phyloP scores from a whole-genome alignment of 2,113 vertebrate genomes.

The Cathartes aura region DNA sequence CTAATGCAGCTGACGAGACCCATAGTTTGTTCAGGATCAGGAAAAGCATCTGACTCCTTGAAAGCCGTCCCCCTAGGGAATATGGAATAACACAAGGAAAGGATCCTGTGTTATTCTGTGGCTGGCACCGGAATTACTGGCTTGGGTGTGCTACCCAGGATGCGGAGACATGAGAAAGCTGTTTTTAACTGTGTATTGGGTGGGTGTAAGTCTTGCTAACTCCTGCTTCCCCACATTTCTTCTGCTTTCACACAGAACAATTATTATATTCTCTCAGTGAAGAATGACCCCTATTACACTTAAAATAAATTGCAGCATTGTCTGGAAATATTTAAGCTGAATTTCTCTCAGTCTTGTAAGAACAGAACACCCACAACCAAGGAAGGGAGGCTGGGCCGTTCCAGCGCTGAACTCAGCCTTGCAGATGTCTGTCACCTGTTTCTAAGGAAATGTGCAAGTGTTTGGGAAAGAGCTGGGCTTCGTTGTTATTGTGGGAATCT shows the following conservation, averaged over 20 bases:
- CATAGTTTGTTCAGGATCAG: neutral
- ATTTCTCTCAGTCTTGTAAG: constrained; percentile 42
- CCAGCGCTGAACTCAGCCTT: constrained; percentile 44
- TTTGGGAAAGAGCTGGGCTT: constrained; percentile 59
- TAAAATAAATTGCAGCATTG: constrained; percentile 37
- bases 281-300: constrained; percentile 54
- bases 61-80: neutral
- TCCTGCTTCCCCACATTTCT: neutral
- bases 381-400: constrained; percentile 28
- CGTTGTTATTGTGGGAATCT: constrained; percentile 57
- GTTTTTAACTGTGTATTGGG: neutral
- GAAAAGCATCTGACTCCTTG: neutral
- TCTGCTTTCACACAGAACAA: constrained; percentile 35
- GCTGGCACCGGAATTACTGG: neutral
- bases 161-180: neutral
- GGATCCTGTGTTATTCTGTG: neutral
- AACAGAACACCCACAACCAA: constrained; percentile 61
- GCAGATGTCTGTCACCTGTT: constrained; percentile 72
- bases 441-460: constrained; percentile 66
- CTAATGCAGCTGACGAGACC: neutral
- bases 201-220: neutral
- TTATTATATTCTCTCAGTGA: constrained; percentile 26
- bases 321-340: constrained; percentile 65
- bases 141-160: neutral
- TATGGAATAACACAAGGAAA: neutral